Percentiles rank a stretch among this genome's conserved stretches.
These are phyloP conservation scores for Macrosiphum euphorbiae DNA, from an alignment of 2,888 invertebrate genomes.

Conservation along the genomic window DNA sequence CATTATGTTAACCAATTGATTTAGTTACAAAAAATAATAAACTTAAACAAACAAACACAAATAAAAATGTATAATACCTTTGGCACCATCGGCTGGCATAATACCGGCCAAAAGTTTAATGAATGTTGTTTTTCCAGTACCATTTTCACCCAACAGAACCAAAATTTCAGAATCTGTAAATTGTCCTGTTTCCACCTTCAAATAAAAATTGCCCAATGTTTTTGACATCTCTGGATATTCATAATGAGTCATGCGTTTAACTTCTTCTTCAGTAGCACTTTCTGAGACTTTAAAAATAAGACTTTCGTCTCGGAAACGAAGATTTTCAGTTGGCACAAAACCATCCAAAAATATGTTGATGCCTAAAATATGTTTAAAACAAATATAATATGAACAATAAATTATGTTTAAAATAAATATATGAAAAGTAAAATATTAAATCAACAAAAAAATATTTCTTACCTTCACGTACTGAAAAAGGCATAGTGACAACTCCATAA, in stretches of 20 bases:
- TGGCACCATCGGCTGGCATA: conserved; percentile 87
- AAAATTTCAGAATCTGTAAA: conserved; percentile 99
- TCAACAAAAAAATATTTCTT: conserved; percentile 66
- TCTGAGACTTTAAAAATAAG: conserved; percentile 98
- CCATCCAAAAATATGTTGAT: conserved; percentile 99
- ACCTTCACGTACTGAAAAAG: conserved; percentile 99
- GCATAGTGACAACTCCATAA: conserved; percentile 99
- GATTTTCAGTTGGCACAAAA: conserved; percentile 98
- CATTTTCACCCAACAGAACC: conserved; percentile 95
- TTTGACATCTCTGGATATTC: conserved; percentile 95
- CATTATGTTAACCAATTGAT: conserved; percentile 33
- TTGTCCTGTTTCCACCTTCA: conserved; percentile 88
- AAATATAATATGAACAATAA: background rate
- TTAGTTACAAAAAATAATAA: background rate
- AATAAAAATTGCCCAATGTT: conserved; percentile 82
- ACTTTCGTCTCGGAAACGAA: conserved; percentile 97
- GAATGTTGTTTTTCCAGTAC: conserved; percentile 99
- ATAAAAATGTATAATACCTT: conserved; percentile 71
- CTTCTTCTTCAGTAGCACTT: conserved; percentile 95
- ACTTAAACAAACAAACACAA: background rate
- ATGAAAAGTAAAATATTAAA: conserved; percentile 15
- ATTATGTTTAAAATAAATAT: too few relatives aligned
- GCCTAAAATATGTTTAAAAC: conserved; percentile 72
- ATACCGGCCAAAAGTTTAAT: conserved; percentile 98
- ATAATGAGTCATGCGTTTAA: conserved; percentile 76